Evolutionary conservation across 2,797 vertebrate species (phyloP).

Genomic region (Coreius guichenoti): DNA sequence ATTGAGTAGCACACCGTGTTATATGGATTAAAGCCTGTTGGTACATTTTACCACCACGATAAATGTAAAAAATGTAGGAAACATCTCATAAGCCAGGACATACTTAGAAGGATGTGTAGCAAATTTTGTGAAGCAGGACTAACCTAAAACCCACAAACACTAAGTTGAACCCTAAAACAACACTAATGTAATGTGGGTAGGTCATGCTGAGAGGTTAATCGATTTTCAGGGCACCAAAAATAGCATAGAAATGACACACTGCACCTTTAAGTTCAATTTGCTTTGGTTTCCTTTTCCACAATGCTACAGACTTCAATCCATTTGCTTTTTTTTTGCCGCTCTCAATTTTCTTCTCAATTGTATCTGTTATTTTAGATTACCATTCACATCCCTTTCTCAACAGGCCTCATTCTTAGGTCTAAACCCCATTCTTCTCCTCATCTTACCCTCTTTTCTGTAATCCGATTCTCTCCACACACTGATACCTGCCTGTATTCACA

Average conservation of each 20-base stretch:
- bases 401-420: slow-evolving; percentile 23
- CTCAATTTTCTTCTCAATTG: slow-evolving; percentile 35
- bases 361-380: slow-evolving; percentile 38
- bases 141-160: not conserved
- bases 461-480: slow-evolving; percentile 40
- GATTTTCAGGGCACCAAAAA: not conserved
- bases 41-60: not conserved
- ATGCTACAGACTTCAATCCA: slow-evolving; percentile 1
- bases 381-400: slow-evolving; percentile 34
- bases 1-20: not conserved
- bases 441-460: slow-evolving; percentile 28
- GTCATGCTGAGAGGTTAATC: not conserved
- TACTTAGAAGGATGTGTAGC: not conserved
- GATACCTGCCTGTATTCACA: slow-evolving; percentile 33
- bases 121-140: not conserved
- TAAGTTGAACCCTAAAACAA: not conserved
- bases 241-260: slow-evolving; percentile 1
- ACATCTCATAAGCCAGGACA: not conserved
- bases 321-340: not conserved
- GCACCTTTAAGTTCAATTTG: slow-evolving; percentile 35
- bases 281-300: slow-evolving; percentile 7
- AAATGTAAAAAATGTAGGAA: not conserved
- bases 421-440: slow-evolving; percentile 21
- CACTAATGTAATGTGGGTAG: not conserved
- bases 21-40: too few species aligned